phyloP scores from a whole-genome alignment of 1,140 invertebrate genomes.

The Eurytemora carolleeae region DNA sequence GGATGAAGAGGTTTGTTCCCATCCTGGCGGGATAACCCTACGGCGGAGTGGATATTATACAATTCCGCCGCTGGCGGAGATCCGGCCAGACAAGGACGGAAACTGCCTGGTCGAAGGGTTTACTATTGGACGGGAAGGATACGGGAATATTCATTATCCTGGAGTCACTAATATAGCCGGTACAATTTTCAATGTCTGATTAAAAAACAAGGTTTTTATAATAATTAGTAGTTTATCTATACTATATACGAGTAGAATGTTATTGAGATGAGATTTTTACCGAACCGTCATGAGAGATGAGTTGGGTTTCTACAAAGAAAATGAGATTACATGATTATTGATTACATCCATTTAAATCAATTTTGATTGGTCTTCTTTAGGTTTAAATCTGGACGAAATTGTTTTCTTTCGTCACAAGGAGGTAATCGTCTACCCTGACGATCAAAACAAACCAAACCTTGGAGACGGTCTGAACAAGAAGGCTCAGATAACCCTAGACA shows the following conservation, averaged over 20 bases:
- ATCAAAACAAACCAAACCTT: slow-evolving; percentile 44
- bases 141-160: slow-evolving; percentile 76
- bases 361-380: slow-evolving; percentile 23
- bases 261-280: too few species aligned
- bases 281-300: too few species aligned
- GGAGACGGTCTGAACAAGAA: slow-evolving; percentile 72
- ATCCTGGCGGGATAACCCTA: slow-evolving; percentile 25
- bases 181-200: too few species aligned
- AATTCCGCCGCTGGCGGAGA: slow-evolving; percentile 52
- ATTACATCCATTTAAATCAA: too few species aligned
- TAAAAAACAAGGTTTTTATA: too few species aligned
- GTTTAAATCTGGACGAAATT: slow-evolving; percentile 67
- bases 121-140: slow-evolving; percentile 66
- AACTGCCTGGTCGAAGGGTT: slow-evolving; percentile 71
- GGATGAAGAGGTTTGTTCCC: background rate
- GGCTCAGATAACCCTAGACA: slow-evolving; percentile 42
- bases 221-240: too few species aligned
- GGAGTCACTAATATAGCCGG: slow-evolving; percentile 60
- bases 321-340: too few species aligned
- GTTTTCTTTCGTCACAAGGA: slow-evolving; percentile 41
- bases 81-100: slow-evolving; percentile 33
- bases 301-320: too few species aligned
- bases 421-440: slow-evolving; percentile 42
- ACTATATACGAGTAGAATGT: too few species aligned
- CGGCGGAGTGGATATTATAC: slow-evolving; percentile 63